Evolutionary conservation across 1,140 invertebrate species (phyloP).

Genomic region (Cydia fagiglandana): DNA sequence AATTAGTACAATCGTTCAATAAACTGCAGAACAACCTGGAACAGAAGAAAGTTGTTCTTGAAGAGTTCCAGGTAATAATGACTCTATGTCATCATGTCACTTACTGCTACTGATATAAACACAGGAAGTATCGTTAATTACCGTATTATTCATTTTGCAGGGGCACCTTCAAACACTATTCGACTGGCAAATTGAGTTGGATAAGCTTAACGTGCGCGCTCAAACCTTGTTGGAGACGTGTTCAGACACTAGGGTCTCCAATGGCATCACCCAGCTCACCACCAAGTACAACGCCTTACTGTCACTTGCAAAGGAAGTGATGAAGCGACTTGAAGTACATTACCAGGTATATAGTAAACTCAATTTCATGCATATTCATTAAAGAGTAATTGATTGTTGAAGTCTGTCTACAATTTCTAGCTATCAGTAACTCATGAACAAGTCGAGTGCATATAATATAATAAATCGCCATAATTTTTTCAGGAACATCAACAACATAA

Average conservation of each 20-base stretch:
- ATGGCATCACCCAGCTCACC: conserved; percentile 95
- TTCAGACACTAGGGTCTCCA: conserved; percentile 95
- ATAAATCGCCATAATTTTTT: conserved; percentile 24
- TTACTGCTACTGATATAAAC: neutral
- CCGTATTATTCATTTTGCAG: conserved; percentile 50
- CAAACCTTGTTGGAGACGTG: conserved; percentile 94
- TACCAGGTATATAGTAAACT: conserved; percentile 83
- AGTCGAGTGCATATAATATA: neutral
- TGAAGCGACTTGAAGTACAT: conserved; percentile 92
- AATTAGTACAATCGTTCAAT: conserved; percentile 92
- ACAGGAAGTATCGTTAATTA: neutral
- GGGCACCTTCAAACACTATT: conserved; percentile 93
- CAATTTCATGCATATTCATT: no score
- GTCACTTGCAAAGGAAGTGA: conserved; percentile 94
- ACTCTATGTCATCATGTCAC: conserved; percentile 15
- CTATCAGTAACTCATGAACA: conserved; percentile 25
- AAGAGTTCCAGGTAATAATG: conserved; percentile 88
- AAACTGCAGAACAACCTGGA: conserved; percentile 94
- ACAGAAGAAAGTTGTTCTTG: conserved; percentile 92
- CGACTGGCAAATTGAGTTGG: conserved; percentile 95
- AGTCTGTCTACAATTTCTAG: neutral
- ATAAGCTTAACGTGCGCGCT: conserved; percentile 94
- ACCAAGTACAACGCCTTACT: conserved; percentile 96
- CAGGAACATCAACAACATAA: conserved; percentile 94
- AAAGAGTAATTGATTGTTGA: no score